Evolutionary conservation across 1,140 invertebrate genomes (phyloP), one percentile per base, ranked within the genome.

Genomic region (Drosophila dunni): DNA sequence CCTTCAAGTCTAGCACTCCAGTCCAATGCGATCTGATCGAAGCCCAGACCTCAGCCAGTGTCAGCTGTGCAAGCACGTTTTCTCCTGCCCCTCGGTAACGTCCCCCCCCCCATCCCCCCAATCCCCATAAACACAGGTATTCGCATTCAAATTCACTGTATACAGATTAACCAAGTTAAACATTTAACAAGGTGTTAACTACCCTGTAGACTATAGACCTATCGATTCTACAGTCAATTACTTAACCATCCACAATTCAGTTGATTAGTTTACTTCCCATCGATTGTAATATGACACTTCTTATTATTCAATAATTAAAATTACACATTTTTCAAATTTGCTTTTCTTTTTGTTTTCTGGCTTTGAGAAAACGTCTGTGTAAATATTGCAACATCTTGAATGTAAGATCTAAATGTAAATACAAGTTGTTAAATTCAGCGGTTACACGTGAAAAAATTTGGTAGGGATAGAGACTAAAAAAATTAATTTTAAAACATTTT

Each of bases 1-100:
- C n/a, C n/a, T 42, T 0, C n/a, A 42, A 42, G 11, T 42, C n/a
- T 40, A 40, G 10, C 40, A n/a, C n/a, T 6, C 11, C 40, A 11
- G 13, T 42, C 40, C 13, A n/a, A 13, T 42, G 4, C 40, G 40
- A 42, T 42, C 40, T 42, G 40, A 13, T 42, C 40, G 40, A n/a
- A 42, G n/a, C 40, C 4, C 11, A 42, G 33, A 51, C 36, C 51
- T 66, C 44, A 11, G 24, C 20, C 15, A 10, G 44, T 58, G 33
- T 50, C 65, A 68, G 65, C 65, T 68, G 65, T 60, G 24, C 34
- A 67, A 67, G 45, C 54, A 68, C 54, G 24, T 42, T n/a, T 8
- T n/a, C 8, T 20, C 44, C 17, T 10, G 6, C 33, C 6, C 34
- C n/a, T 33, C 10, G 6, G 8, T 10, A 20, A 20, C 7, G 2